Evolutionary conservation across 2,113 vertebrate species (phyloP), one percentile per base, ranked within the genome.

Genomic region (Dicrurus megarhynchus): DNA sequence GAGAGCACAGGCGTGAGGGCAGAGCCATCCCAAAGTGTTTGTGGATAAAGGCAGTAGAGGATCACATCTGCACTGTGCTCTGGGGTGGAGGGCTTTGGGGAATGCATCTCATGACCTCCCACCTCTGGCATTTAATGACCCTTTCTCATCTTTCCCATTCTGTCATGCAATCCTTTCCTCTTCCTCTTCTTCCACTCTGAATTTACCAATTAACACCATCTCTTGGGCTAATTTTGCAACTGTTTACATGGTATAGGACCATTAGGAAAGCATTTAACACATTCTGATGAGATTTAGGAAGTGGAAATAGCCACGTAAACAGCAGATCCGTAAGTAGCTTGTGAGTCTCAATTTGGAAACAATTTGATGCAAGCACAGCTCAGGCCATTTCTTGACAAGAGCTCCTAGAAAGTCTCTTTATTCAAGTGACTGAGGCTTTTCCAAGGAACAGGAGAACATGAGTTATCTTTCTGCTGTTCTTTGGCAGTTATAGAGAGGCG

Each of bases 401-500:
- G 67, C 79, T 85, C 49, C 61, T 49, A 56, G n/a, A 85, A 35
- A 74, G 23, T 55, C 28, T 67, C 64, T 59, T 88, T 32, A 50
- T 39, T 86, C 42, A 61, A 86, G 46, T 67, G 55, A 59, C 30
- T 50, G 75, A 84, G 42, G 46, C 50, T 80, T 95, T 91, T 83
- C 37, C 61, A 83, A 86, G 68, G 70, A 90, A 61, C 35, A 85
- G 49, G 65, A 87, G 82, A 90, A 88, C 28, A 37, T 4, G 20
- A 88, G 32, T 59, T 95, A 84, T 90, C 57, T 92, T 86, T 95
- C 79, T 83, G 49, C 42, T 59, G n/a, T 6, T 88, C 65, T 86
- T 68, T 84, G 92, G 69, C 74, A 93, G 33, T 84, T 91, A 47
- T 11, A 75, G 39, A 60, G 81, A 78, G 81, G 60, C 1, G 1